These are phyloP conservation scores for Brachyistius frenatus DNA, from an alignment of 2,113 vertebrate genomes.

Conservation along the genomic window DNA sequence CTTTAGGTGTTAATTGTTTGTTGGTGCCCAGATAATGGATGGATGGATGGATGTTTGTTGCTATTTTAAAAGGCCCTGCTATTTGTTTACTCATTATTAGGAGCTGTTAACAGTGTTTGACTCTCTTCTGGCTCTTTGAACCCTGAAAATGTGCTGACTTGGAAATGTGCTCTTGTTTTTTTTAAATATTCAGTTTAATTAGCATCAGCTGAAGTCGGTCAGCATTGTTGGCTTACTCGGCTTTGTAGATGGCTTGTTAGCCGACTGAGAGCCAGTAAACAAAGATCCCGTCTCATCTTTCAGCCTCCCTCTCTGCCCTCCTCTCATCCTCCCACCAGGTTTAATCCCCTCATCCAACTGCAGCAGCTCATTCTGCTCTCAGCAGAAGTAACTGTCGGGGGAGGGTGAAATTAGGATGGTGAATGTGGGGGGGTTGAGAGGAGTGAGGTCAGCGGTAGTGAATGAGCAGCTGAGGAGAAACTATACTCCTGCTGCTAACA, in stretches of 20 bases:
- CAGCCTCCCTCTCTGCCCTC: slow-evolving; percentile 1
- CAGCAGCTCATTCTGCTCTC: slow-evolving; percentile 38
- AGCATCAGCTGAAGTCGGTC: slow-evolving; percentile 21
- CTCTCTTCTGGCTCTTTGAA: neutral
- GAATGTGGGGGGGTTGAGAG: slow-evolving; percentile 28
- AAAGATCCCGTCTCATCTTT: slow-evolving; percentile 22
- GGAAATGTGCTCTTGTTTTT: slow-evolving; percentile 4
- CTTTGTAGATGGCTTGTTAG: slow-evolving; percentile 34
- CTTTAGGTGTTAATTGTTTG: no score
- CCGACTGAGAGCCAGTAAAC: slow-evolving; percentile 43
- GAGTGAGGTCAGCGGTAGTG: slow-evolving; percentile 48
- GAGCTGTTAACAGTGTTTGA: neutral
- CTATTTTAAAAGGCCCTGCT: no score
- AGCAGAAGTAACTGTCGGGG: slow-evolving; percentile 15
- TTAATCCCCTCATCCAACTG: slow-evolving; percentile 16
- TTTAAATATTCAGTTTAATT: slow-evolving; percentile 36
- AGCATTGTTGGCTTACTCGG: slow-evolving; percentile 9
- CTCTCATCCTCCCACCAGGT: slow-evolving; percentile 5
- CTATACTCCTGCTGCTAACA: slow-evolving; percentile 40
- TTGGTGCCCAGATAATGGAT: no score
- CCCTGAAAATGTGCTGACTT: slow-evolving; percentile 20
- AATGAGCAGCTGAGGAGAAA: slow-evolving; percentile 47
- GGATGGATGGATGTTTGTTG: no score
- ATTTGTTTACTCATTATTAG: neutral
- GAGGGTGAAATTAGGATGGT: slow-evolving; percentile 49